phyloP scores from a whole-genome alignment of 2,797 vertebrate genomes.

The Arnoldichthys spilopterus region DNA sequence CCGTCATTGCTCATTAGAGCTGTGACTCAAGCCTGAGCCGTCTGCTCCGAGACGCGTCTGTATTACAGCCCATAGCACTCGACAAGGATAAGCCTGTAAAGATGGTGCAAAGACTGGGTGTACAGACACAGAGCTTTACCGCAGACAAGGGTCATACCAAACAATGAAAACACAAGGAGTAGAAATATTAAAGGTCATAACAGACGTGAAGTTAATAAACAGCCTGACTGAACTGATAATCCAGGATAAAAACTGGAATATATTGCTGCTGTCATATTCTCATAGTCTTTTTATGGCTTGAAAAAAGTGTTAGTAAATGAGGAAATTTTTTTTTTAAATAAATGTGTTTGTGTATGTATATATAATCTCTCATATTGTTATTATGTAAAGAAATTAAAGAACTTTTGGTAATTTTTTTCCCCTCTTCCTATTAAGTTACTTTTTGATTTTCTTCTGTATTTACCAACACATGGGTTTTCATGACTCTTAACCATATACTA shows the following conservation, averaged over 20 bases:
- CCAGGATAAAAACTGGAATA: neutral
- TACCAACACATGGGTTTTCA: too few species aligned
- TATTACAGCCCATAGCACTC: neutral
- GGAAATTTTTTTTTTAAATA: too few species aligned
- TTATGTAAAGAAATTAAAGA: too few species aligned
- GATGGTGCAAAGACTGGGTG: neutral
- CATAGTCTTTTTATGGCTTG: too few species aligned
- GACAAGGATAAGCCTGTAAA: neutral
- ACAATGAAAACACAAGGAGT: neutral
- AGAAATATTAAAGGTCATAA: neutral
- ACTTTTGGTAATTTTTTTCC: too few species aligned
- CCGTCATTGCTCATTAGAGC: neutral
- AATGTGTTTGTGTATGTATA: too few species aligned
- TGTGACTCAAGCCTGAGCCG: neutral
- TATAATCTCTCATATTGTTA: too few species aligned
- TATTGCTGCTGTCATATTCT: neutral
- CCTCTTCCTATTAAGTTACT: too few species aligned
- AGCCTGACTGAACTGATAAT: neutral
- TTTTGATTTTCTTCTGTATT: too few species aligned
- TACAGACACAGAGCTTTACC: neutral
- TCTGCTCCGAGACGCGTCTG: neutral
- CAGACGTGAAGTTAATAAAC: neutral
- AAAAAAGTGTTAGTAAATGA: too few species aligned
- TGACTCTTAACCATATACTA: too few species aligned
- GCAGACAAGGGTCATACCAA: neutral